phyloP scores from a whole-genome alignment of 2,888 invertebrate species.

The Copidosoma aretas region DNA sequence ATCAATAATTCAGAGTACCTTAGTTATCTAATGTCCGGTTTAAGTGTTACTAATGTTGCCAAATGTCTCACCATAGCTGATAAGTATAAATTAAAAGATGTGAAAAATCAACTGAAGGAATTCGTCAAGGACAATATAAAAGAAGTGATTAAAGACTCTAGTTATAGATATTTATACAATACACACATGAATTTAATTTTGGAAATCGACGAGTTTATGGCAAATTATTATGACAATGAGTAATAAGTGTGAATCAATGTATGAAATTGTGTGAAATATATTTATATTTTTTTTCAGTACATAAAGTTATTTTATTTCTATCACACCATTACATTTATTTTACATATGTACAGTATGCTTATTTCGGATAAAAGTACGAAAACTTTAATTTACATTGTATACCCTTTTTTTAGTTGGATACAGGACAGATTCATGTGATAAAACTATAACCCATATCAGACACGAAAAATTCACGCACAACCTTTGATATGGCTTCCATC shows the following conservation, averaged over 20 bases:
- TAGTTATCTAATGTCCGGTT: constrained; percentile 16
- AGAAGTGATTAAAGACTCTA: constrained; percentile 30
- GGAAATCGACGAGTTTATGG: constrained; percentile 31
- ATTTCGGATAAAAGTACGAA: neutral
- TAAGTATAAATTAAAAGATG: constrained; percentile 31
- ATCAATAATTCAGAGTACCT: constrained; percentile 25
- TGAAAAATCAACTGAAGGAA: constrained; percentile 26
- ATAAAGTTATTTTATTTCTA: neutral
- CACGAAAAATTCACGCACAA: constrained; percentile 34
- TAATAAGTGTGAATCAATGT: constrained; percentile 1
- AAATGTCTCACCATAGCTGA: constrained; percentile 27
- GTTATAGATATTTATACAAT: constrained; percentile 27
- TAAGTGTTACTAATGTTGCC: constrained; percentile 30
- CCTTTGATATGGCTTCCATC: constrained; percentile 14
- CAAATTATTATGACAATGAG: constrained; percentile 23
- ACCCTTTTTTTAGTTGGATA: neutral
- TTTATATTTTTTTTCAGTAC: constrained; percentile 19
- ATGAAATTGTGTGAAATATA: constrained; percentile 7
- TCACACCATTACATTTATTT: neutral
- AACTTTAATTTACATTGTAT: too few relatives aligned
- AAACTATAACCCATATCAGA: constrained; percentile 31
- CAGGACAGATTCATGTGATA: neutral
- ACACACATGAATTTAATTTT: constrained; percentile 26
- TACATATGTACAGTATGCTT: neutral
- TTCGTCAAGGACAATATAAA: constrained; percentile 32